These are phyloP conservation scores for Rhagonycha lutea DNA, from an alignment of 2,888 invertebrate species.

Conservation along the genomic window DNA sequence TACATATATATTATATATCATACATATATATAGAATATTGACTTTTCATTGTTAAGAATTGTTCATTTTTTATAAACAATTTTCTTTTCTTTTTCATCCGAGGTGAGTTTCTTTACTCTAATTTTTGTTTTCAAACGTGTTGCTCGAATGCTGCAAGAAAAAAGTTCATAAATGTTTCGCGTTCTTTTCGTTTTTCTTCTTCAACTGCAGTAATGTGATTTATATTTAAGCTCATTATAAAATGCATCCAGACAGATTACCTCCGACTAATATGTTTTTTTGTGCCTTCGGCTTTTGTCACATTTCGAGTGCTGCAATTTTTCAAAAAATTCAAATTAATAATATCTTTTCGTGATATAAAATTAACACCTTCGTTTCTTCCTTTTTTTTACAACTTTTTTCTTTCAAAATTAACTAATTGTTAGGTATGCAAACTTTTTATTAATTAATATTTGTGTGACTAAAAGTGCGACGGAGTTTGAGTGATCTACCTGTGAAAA, in stretches of 20 bases:
- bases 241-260: constrained; percentile 39
- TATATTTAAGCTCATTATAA: constrained; percentile 31
- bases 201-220: constrained; percentile 11
- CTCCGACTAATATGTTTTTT: constrained; percentile 21
- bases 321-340: background rate
- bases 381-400: constrained; percentile 1
- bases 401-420: background rate
- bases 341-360: too few species aligned
- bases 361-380: too few species aligned
- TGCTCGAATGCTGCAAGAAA: background rate
- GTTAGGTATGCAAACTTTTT: background rate
- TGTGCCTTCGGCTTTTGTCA: background rate
- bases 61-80: constrained; percentile 35
- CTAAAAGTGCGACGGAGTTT: background rate
- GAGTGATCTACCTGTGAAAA: background rate
- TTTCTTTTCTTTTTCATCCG: constrained; percentile 37
- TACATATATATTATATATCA: constrained; percentile 38
- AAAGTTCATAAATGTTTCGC: background rate
- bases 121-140: constrained; percentile 15
- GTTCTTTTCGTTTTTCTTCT: background rate
- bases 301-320: background rate
- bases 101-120: constrained; percentile 29
- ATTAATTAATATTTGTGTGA: background rate
- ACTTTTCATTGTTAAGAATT: constrained; percentile 47
- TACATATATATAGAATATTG: constrained; percentile 41